Percentiles rank a stretch among this genome's conserved stretches.
Evolutionary conservation across 64 coral and sea anemone species (phyloP).

Genomic region (Montipora cactus): DNA sequence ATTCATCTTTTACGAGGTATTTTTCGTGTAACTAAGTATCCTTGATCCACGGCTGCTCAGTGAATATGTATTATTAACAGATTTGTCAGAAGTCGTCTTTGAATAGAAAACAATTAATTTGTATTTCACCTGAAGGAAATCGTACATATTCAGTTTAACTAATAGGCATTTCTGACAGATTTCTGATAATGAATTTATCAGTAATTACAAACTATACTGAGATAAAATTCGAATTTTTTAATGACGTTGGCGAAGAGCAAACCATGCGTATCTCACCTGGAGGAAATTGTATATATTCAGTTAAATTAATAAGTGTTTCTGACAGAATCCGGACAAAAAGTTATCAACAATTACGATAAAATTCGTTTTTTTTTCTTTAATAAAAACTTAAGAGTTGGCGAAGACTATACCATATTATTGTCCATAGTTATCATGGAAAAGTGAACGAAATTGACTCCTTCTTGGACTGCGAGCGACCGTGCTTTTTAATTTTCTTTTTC

Average conservation of each 20-base stretch:
- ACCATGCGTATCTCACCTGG: too few relatives aligned
- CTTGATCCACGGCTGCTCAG: background rate
- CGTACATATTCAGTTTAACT: background rate
- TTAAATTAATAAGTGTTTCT: too few relatives aligned
- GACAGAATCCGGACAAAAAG: too few relatives aligned
- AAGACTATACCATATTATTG: background rate
- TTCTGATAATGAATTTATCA: background rate
- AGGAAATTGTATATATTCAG: too few relatives aligned
- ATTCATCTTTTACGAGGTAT: background rate
- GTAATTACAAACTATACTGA: background rate
- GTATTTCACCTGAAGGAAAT: slow-evolving; percentile 2
- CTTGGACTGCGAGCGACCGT: too few relatives aligned
- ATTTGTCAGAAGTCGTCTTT: background rate
- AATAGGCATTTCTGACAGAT: background rate
- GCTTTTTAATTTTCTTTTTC: too few relatives aligned
- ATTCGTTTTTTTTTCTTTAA: background rate
- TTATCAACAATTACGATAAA: too few relatives aligned
- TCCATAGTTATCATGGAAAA: background rate
- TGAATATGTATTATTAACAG: background rate
- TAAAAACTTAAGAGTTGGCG: background rate
- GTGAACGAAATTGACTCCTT: background rate
- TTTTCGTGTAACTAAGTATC: background rate
- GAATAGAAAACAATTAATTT: background rate
- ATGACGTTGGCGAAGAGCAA: too few relatives aligned
- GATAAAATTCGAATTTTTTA: too few relatives aligned